Conservation (phyloP, 92 coral and sea anemone genomes). For the Zoanthus gigantus region DNA sequence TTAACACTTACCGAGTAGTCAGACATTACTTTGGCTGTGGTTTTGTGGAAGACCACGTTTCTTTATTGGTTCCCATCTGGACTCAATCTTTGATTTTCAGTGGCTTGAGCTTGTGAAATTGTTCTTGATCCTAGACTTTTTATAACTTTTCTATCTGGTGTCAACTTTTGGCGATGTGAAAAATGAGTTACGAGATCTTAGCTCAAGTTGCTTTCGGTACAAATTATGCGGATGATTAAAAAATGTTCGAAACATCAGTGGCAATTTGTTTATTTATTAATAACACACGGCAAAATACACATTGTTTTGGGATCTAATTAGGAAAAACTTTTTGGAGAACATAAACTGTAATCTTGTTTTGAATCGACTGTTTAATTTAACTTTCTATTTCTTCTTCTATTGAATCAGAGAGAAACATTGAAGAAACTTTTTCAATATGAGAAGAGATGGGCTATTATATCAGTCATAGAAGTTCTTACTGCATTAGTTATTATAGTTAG, state of each 20-base stretch:
- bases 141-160: neutral
- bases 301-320: constrained; percentile 34
- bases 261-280: constrained; percentile 48
- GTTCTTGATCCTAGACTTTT: neutral
- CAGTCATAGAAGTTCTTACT: too few species aligned
- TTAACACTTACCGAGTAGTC: constrained; percentile 19
- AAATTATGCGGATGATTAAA: constrained; percentile 45
- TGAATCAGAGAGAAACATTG: neutral
- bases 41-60: constrained; percentile 21
- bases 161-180: constrained; percentile 8
- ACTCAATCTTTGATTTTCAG: neutral
- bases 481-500: too few species aligned
- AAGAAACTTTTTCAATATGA: neutral
- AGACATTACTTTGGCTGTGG: constrained; percentile 19
- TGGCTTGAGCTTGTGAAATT: too few species aligned
- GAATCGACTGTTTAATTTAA: neutral
- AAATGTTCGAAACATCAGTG: constrained; percentile 35
- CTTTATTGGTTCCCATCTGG: neutral
- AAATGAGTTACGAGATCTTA: constrained; percentile 4
- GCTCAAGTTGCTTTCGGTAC: constrained; percentile 15
- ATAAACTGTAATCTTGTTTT: neutral
- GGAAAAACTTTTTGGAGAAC: neutral
- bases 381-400: neutral
- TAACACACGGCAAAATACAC: constrained; percentile 39
- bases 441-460: neutral